Conservation (phyloP, 2,113 vertebrate species). For the Varanus komodoensis region DNA sequence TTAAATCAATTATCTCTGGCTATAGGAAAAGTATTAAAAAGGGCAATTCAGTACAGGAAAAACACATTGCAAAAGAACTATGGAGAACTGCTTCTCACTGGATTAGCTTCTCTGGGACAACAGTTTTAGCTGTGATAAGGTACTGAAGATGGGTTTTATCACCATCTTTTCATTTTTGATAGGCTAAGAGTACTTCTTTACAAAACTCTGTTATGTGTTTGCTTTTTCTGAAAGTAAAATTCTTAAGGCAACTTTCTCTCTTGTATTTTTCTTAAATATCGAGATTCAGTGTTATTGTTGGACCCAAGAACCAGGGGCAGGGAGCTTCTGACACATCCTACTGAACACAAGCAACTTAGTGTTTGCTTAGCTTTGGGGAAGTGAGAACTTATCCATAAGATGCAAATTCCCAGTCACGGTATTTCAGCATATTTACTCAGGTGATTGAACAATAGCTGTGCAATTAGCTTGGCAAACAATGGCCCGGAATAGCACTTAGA, state of each 20-base stretch:
- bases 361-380: neutral
- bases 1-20: neutral
- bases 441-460: neutral
- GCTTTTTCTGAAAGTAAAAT: neutral
- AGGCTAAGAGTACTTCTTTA: too few species aligned
- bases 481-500: neutral
- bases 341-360: neutral
- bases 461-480: neutral
- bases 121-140: neutral
- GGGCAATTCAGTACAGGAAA: neutral
- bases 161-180: neutral
- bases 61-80: neutral
- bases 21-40: neutral
- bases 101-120: neutral
- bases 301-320: neutral
- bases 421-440: neutral
- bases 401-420: neutral
- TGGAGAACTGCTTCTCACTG: neutral
- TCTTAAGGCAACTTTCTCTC: neutral
- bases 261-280: neutral
- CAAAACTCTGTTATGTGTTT: neutral
- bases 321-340: neutral
- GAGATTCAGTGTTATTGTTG: neutral
- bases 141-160: neutral
- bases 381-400: neutral